phyloP scores from a whole-genome alignment of 1,140 invertebrate genomes.

The Hypsibius dujardini region DNA sequence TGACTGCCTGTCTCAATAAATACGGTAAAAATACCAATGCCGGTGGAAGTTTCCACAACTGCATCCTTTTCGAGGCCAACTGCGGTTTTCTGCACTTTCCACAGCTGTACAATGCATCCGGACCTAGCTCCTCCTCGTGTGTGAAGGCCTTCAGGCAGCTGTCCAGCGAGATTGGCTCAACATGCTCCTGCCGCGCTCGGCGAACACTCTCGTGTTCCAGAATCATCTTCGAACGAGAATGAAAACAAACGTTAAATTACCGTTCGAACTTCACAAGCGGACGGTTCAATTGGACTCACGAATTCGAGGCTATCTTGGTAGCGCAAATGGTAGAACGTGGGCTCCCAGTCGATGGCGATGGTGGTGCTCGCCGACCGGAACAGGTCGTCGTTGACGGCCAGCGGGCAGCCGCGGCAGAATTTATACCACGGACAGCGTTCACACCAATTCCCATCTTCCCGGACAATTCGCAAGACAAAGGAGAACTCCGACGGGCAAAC shows the following conservation, averaged over 20 bases:
- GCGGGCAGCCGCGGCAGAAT: conserved; percentile 62
- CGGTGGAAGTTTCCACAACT: conserved; percentile 70
- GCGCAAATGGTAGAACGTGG: conserved; percentile 64
- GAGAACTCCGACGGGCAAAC: conserved; percentile 20
- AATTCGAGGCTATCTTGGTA: conserved; percentile 63
- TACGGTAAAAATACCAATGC: conserved; percentile 44
- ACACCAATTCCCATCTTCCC: conserved; percentile 23
- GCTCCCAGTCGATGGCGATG: conserved; percentile 70
- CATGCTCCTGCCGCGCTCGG: conserved; percentile 45
- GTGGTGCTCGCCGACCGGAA: conserved; percentile 36
- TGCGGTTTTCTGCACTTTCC: conserved; percentile 58
- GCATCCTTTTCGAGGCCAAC: conserved; percentile 64
- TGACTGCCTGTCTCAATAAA: not conserved
- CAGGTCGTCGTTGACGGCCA: conserved; percentile 45
- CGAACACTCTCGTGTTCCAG: conserved; percentile 54
- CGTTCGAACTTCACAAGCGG: not conserved
- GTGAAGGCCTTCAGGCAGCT: conserved; percentile 64
- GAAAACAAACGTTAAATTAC: not conserved
- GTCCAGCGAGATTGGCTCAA: conserved; percentile 57
- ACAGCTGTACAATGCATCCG: conserved; percentile 65
- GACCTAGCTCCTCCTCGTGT: conserved; percentile 53
- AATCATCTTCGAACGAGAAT: conserved; percentile 40
- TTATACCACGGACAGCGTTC: conserved; percentile 24
- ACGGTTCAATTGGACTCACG: conserved; percentile 33
- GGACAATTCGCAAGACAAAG: conserved; percentile 22